Evolutionary conservation across 2,888 invertebrate species (phyloP).

Genomic region (Lydus trimaculatus): DNA sequence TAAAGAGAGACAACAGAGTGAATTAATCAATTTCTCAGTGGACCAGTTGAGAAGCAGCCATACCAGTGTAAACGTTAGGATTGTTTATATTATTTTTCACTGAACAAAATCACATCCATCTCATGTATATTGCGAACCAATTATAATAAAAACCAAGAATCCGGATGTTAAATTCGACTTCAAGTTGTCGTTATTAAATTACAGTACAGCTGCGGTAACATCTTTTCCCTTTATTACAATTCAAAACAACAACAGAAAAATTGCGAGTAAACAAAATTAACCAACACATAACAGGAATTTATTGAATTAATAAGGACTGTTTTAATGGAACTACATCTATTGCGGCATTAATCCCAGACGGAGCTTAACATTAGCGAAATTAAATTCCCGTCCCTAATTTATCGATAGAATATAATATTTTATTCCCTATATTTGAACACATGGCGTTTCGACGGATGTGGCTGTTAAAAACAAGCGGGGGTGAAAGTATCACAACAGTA

Average conservation of each 20-base stretch:
- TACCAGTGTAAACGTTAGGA: background rate
- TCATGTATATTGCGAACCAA: background rate
- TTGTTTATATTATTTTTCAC: background rate
- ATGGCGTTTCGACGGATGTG: conserved; percentile 39
- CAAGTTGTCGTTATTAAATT: background rate
- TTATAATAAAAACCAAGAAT: background rate
- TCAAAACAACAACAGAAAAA: background rate
- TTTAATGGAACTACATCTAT: conserved; percentile 50
- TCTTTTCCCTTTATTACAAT: background rate
- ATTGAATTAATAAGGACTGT: conserved; percentile 55
- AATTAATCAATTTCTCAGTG: background rate
- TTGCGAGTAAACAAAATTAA: conserved; percentile 43
- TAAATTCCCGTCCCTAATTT: conserved; percentile 52
- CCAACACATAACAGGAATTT: conserved; percentile 45
- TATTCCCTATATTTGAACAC: conserved; percentile 49
- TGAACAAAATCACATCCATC: background rate
- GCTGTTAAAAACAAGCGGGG: conserved; percentile 2
- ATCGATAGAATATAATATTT: conserved; percentile 51
- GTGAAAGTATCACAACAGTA: background rate
- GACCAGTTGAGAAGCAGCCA: background rate
- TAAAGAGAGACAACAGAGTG: background rate
- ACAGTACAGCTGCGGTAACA: background rate
- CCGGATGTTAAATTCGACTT: background rate
- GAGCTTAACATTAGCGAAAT: conserved; percentile 52
- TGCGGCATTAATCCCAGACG: conserved; percentile 50